phyloP scores from a whole-genome alignment of 2,113 vertebrate genomes.

The Dinomys branickii region DNA sequence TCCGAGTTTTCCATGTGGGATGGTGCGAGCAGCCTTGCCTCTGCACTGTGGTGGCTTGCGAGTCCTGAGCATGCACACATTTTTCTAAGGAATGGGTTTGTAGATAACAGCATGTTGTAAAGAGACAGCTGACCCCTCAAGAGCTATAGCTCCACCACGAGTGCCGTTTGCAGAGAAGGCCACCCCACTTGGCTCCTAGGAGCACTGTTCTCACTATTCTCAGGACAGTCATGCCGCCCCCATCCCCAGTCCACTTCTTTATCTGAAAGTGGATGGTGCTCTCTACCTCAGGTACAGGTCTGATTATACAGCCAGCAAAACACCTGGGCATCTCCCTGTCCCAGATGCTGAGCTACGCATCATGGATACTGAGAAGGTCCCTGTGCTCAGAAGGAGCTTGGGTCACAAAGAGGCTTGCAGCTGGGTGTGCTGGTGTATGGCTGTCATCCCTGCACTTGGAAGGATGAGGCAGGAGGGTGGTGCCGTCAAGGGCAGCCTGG shows the following conservation, averaged over 20 bases:
- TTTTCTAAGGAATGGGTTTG: not conserved
- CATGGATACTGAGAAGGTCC: not conserved
- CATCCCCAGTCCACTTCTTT: not conserved
- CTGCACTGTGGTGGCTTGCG: not conserved
- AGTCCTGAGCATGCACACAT: accelerated
- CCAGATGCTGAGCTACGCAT: not conserved
- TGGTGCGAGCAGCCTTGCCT: too few species aligned
- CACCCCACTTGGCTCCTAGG: accelerated
- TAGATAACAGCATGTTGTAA: not conserved
- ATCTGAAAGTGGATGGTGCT: not conserved
- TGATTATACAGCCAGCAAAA: not conserved
- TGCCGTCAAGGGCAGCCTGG: not conserved
- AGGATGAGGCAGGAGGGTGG: not conserved
- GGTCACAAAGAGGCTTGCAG: not conserved
- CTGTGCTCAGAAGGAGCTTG: not conserved
- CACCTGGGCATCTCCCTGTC: not conserved
- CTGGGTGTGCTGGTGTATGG: not conserved
- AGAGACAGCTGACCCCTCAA: not conserved
- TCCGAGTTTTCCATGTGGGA: too few species aligned
- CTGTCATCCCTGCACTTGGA: not conserved
- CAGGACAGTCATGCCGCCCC: not conserved
- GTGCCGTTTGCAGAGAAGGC: not conserved
- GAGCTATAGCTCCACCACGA: not conserved
- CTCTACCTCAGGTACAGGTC: not conserved
- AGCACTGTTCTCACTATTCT: not conserved